phyloP scores from a whole-genome alignment of 2,888 invertebrate species.

The Lochmaea capreae region DNA sequence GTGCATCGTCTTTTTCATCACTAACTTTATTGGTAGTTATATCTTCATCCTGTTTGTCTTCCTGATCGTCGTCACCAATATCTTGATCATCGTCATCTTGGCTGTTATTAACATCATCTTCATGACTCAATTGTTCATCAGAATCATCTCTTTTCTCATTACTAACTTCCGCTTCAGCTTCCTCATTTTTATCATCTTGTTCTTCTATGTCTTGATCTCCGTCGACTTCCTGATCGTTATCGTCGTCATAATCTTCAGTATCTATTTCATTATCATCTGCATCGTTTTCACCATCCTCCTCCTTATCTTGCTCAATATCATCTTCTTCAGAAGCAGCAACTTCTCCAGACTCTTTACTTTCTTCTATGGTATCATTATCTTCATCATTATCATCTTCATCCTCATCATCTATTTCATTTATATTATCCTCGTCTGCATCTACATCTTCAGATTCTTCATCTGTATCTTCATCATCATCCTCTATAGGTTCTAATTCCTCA shows the following conservation, averaged over 20 bases:
- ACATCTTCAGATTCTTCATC: conserved; percentile 48
- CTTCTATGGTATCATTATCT: conserved; percentile 59
- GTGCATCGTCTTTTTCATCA: conserved; percentile 45
- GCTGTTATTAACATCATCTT: conserved; percentile 44
- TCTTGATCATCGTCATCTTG: conserved; percentile 61
- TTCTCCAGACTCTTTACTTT: conserved; percentile 67
- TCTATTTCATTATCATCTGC: background rate
- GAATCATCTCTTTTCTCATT: conserved; percentile 14
- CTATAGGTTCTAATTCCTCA: conserved; percentile 57
- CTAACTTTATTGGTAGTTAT: conserved; percentile 42
- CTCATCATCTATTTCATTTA: conserved; percentile 37
- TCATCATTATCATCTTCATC: conserved; percentile 54
- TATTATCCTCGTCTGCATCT: conserved; percentile 47
- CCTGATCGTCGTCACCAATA: conserved; percentile 58
- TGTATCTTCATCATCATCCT: conserved; percentile 50
- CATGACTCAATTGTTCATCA: conserved; percentile 27
- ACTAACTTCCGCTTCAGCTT: background rate
- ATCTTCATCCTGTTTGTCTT: conserved; percentile 50
- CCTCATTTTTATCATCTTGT: conserved; percentile 46
- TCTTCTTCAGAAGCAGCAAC: conserved; percentile 69
- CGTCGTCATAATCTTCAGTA: conserved; percentile 59
- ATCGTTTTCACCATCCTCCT: conserved; percentile 34
- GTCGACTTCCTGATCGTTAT: conserved; percentile 55
- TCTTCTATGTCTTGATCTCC: conserved; percentile 51
- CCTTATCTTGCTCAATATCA: conserved; percentile 51